Conservation (phyloP, 2,113 vertebrate species). For the Rhynchomys soricoides region DNA sequence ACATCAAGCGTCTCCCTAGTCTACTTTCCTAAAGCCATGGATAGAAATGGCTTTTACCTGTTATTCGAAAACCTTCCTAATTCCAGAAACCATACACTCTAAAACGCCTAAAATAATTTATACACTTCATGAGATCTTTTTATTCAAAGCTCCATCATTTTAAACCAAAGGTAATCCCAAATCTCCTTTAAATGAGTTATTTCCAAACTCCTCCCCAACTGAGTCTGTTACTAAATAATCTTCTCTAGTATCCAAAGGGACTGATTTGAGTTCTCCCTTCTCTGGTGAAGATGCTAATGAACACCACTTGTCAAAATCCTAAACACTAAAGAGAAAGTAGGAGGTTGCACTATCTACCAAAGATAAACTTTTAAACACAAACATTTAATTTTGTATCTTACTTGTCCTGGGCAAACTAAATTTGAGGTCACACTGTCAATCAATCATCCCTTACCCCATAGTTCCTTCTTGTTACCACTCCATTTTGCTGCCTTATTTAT, state of each 20-base stretch:
- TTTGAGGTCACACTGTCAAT: slow-evolving; percentile 4
- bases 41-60: slow-evolving; percentile 4
- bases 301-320: slow-evolving; percentile 6
- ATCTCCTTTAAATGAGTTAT: slow-evolving; percentile 43
- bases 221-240: slow-evolving; percentile 56
- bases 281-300: slow-evolving; percentile 35
- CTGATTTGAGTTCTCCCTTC: slow-evolving; percentile 10
- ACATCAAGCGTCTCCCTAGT: not conserved
- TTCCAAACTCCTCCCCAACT: slow-evolving; percentile 30
- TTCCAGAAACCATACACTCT: slow-evolving; percentile 35
- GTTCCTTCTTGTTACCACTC: not conserved
- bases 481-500: not conserved
- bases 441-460: not conserved
- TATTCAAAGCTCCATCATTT: slow-evolving; percentile 7
- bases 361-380: slow-evolving; percentile 42
- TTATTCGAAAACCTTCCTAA: slow-evolving; percentile 5
- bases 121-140: slow-evolving; percentile 38
- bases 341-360: not conserved
- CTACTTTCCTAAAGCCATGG: slow-evolving; percentile 7
- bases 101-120: slow-evolving; percentile 48
- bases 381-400: slow-evolving; percentile 2
- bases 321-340: slow-evolving; percentile 34
- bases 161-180: slow-evolving; percentile 57
- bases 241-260: not conserved
- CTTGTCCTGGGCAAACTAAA: not conserved